Conservation (phyloP, 35 echinoderm and acorn worm species). For the Stichopus chloronotus region DNA sequence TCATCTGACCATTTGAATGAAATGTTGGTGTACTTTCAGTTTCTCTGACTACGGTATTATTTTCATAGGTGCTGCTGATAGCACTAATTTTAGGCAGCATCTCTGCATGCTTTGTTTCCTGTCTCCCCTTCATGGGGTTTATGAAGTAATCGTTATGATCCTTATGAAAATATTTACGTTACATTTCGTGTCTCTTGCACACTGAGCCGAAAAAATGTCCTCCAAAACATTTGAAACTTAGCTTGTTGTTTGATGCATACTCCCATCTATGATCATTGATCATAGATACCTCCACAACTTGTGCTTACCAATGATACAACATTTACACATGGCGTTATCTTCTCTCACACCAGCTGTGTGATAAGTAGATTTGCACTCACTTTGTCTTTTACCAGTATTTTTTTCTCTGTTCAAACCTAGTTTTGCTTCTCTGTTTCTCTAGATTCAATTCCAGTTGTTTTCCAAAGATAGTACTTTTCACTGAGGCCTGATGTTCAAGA, state of each 20-base stretch:
- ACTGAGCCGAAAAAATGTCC: constrained; percentile 1
- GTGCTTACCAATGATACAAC: constrained; percentile 35
- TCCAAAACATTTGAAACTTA: constrained; percentile 46
- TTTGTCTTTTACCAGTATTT: background rate
- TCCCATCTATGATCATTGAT: constrained; percentile 41
- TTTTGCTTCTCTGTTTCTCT: background rate
- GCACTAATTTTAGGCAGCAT: background rate
- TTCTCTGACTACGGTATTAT: too few relatives aligned
- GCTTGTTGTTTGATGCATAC: constrained; percentile 32
- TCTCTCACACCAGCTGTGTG: background rate
- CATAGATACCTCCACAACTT: constrained; percentile 51
- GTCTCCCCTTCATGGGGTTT: constrained; percentile 42
- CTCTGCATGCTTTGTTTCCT: background rate
- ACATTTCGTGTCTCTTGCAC: background rate
- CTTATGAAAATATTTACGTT: constrained; percentile 42
- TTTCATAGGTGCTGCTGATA: background rate
- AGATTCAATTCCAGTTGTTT: constrained; percentile 30
- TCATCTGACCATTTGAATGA: background rate
- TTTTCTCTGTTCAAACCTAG: background rate
- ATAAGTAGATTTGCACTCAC: constrained; percentile 15
- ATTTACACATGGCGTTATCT: background rate
- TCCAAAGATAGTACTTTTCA: constrained; percentile 47
- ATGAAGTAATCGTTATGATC: constrained; percentile 50
- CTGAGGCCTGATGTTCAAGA: constrained; percentile 33
- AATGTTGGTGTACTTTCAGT: background rate